A percentile compares a stretch with the other conserved stretches of the same genome.
Conservation (phyloP, 1,140 invertebrate genomes). For the Aphidius gifuensis region DNA sequence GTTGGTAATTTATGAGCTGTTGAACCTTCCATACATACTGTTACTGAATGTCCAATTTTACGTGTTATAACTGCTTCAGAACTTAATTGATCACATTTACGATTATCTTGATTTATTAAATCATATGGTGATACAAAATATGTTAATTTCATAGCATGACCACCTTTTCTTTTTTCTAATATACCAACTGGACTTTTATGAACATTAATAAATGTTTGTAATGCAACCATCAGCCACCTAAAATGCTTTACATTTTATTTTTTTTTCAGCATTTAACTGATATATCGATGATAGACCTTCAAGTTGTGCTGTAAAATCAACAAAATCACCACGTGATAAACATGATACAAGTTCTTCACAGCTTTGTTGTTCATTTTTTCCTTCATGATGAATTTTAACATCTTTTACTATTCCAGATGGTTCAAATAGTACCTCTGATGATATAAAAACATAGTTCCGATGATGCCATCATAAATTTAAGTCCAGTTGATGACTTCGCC, state of each 20-base stretch:
- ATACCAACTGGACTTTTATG: conserved; percentile 89
- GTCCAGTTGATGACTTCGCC: conserved; percentile 79
- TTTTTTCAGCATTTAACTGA: conserved; percentile 91
- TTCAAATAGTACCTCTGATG: conserved; percentile 86
- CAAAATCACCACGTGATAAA: conserved; percentile 78
- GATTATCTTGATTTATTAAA: conserved; percentile 73
- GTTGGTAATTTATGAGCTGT: conserved; percentile 84
- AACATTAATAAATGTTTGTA: conserved; percentile 78
- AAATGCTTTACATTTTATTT: conserved; percentile 91
- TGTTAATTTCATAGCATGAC: conserved; percentile 88
- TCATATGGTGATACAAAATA: conserved; percentile 96
- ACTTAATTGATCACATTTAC: conserved; percentile 71
- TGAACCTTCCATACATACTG: conserved; percentile 87
- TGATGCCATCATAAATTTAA: conserved; percentile 63
- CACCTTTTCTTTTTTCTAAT: conserved; percentile 72
- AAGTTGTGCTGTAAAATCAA: conserved; percentile 88
- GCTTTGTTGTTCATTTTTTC: conserved; percentile 72
- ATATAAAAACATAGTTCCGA: conserved; percentile 80
- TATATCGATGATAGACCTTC: conserved; percentile 90
- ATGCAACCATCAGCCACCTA: too few relatives aligned
- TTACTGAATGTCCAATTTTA: conserved; percentile 81
- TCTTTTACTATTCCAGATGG: conserved; percentile 79
- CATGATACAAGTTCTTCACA: conserved; percentile 83
- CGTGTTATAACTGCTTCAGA: conserved; percentile 68
- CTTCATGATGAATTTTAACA: conserved; percentile 91